Evolutionary conservation across 2,888 invertebrate genomes (phyloP), one percentile per base, ranked within the genome.

Genomic region (Keiferia lycopersicella): DNA sequence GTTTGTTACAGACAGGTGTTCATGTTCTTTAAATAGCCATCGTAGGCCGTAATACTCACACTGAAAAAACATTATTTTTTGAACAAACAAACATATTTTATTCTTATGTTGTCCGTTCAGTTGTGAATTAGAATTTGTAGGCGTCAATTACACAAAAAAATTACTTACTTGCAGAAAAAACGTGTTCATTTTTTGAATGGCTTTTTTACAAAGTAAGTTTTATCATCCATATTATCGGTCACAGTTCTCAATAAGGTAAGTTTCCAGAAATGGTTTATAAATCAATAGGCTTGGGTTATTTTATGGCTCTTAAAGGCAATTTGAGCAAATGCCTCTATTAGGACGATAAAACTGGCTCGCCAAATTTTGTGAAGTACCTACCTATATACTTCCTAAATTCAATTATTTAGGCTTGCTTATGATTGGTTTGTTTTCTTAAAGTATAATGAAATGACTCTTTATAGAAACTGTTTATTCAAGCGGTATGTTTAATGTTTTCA

Each of bases 281-380:
- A 68, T 68, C 68, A 68, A 65, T 60, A 66, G 65, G 66, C 64
- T 65, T 66, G 67, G 67, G 63, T 65, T 62, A 61, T 67, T 70
- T 69, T 66, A 65, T 65, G 65, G 63, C 66, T 64, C 64, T 65
- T 53, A 67, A 60, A 64, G 59, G 48, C 56, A 65, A 66, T 65
- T 66, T 65, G 34, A 64, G 59, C 61, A 63, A 62, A 62, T 59
- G 58, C 58, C 62, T 38, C 50, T 57, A 26, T 38, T 38, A 34
- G 22, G 11, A 57, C 63, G 34, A 63, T 63, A 63, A 58, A 58
- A 30, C n/a, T 34, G 34, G 14, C 22, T 50, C 58, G 38, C 38
- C 38, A 50, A 63, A 63, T 50, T 18, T 50, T 3, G 20, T 20
- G 26, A 26, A 16, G n/a, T 45, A 6, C 3, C 34, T 34, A 6